A percentile compares a stretch with the other conserved stretches of the same genome.
phyloP scores from a whole-genome alignment of 2,888 invertebrate genomes.

The Aphodius granarius region DNA sequence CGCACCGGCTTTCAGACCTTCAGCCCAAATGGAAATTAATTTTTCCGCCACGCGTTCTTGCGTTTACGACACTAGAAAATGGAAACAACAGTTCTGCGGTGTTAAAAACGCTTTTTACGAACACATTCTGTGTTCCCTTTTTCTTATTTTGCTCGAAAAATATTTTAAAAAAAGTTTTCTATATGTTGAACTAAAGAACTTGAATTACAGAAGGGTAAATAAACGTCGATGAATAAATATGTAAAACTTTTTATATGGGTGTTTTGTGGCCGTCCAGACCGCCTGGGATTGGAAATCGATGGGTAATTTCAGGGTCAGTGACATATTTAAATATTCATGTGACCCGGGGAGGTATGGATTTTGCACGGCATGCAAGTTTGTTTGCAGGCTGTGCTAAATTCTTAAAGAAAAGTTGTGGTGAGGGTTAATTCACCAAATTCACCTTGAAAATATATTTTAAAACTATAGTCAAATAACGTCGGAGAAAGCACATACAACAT shows the following conservation, averaged over 20 bases:
- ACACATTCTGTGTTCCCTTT: not conserved
- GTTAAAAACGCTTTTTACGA: not conserved
- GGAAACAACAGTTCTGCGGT: not conserved
- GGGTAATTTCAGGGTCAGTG: conserved; percentile 9
- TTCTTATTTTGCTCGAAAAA: too few species aligned
- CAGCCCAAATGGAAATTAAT: not conserved
- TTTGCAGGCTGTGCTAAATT: not conserved
- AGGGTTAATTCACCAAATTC: too few species aligned
- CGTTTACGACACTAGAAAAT: not conserved
- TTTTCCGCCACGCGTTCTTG: not conserved
- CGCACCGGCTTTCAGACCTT: not conserved
- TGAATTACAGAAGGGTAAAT: too few species aligned
- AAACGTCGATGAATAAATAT: too few species aligned
- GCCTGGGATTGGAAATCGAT: conserved; percentile 5
- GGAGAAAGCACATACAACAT: too few species aligned
- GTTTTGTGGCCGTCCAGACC: not conserved
- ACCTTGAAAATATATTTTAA: not conserved
- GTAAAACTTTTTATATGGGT: not conserved
- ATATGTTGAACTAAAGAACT: too few species aligned
- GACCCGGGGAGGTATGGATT: not conserved
- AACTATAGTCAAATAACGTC: too few species aligned
- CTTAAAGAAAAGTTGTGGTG: not conserved
- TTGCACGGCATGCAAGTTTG: not conserved
- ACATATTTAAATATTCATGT: conserved; percentile 5
- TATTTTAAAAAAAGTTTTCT: too few species aligned